phyloP scores from a whole-genome alignment of 23 tunicate genomes.

The Diplosoma virens region DNA sequence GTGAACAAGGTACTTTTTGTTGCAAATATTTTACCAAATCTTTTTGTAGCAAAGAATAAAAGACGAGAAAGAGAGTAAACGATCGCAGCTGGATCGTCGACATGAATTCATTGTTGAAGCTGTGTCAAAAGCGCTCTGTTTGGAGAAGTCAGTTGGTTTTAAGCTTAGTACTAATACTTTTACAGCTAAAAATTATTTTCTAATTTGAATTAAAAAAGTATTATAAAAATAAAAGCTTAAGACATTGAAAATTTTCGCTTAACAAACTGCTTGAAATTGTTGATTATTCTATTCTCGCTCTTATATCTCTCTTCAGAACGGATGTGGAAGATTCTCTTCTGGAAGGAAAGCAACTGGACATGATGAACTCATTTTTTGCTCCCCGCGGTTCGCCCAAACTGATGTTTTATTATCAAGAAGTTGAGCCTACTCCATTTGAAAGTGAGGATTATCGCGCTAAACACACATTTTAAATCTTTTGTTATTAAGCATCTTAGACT shows the following conservation, averaged over 20 bases:
- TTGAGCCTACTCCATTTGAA: conserved; percentile 38
- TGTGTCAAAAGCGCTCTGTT: conserved; percentile 43
- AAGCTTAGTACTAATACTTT: no score
- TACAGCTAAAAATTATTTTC: no score
- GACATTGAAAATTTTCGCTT: background rate
- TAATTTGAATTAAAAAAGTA: no score
- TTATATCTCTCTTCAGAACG: conserved; percentile 30
- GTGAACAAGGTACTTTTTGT: no score
- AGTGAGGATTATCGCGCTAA: no score
- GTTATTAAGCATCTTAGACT: background rate
- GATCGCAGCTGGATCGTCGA: conserved; percentile 79
- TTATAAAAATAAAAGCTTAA: no score
- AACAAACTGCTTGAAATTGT: background rate
- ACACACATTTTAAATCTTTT: background rate
- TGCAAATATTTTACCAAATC: no score
- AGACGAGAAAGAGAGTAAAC: conserved; percentile 80
- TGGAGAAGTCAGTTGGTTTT: conserved; percentile 63
- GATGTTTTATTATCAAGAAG: conserved; percentile 93
- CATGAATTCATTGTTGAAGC: conserved; percentile 93
- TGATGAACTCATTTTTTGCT: conserved; percentile 68
- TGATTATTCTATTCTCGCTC: background rate
- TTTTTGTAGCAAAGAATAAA: conserved; percentile 88
- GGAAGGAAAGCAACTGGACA: conserved; percentile 65
- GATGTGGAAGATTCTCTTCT: conserved; percentile 88
- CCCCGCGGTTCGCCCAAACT: conserved; percentile 69